Percentiles rank a stretch among this genome's conserved stretches.
Conservation (phyloP, 2,888 invertebrate genomes). For the Melangyna quadrimaculata region DNA sequence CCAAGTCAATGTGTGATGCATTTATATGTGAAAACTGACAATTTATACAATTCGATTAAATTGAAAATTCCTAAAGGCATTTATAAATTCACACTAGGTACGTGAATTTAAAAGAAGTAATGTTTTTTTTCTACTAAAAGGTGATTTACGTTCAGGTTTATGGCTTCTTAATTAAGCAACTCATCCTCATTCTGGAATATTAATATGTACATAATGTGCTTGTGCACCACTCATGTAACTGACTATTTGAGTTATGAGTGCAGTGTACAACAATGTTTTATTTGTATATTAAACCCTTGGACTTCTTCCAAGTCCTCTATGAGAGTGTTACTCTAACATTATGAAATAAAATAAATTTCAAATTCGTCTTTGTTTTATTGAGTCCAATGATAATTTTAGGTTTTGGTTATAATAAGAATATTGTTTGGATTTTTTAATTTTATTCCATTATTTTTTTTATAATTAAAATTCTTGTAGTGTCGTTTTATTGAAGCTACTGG, state of each 20-base stretch:
- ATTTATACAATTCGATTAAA: constrained; percentile 44
- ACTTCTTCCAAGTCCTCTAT: background rate
- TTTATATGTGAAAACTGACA: constrained; percentile 15
- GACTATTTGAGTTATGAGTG: constrained; percentile 61
- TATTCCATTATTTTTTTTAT: background rate
- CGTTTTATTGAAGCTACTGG: background rate
- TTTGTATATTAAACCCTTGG: constrained; percentile 23
- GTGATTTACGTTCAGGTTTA: constrained; percentile 70
- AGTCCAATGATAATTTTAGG: background rate
- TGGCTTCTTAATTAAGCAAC: constrained; percentile 67
- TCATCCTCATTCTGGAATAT: constrained; percentile 63
- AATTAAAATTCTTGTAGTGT: constrained; percentile 8
- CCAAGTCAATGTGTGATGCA: constrained; percentile 29
- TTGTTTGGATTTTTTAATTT: background rate
- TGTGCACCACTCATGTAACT: constrained; percentile 37
- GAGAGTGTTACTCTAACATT: background rate
- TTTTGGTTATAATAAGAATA: background rate
- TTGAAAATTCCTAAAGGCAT: constrained; percentile 63
- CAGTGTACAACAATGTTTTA: constrained; percentile 31
- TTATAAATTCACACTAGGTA: constrained; percentile 62
- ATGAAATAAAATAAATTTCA: background rate
- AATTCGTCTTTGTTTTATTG: background rate
- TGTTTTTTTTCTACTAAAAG: constrained; percentile 37
- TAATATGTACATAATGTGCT: constrained; percentile 47
- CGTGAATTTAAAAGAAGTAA: constrained; percentile 55